Percentiles rank a stretch among this genome's conserved stretches.
Conservation (phyloP, 2,113 vertebrate genomes). For the Lipophrys pholis region DNA sequence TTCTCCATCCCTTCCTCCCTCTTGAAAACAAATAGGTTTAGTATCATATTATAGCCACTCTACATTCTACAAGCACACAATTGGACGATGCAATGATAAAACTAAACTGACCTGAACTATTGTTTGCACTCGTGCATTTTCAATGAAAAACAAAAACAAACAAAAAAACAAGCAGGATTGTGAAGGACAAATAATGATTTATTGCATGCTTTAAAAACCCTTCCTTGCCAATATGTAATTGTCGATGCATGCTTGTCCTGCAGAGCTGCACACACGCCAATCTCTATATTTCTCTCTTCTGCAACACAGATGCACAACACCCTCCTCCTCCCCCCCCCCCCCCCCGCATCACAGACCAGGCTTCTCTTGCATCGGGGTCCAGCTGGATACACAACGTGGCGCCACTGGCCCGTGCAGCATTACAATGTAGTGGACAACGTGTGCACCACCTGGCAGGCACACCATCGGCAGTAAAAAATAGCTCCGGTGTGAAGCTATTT, state of each 20-base stretch:
- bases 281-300: neutral
- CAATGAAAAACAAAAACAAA: too few species aligned
- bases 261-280: neutral
- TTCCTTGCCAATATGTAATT: too few species aligned
- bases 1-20: too few species aligned
- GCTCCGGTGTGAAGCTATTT: conserved; percentile 13
- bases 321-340: neutral
- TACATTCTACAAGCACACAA: too few species aligned
- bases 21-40: too few species aligned
- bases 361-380: conserved; percentile 7
- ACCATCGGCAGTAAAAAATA: conserved; percentile 37
- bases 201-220: too few species aligned
- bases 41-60: too few species aligned
- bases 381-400: neutral
- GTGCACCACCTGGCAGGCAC: neutral
- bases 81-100: too few species aligned
- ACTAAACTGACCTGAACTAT: too few species aligned
- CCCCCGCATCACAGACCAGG: neutral
- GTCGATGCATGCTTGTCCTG: neutral
- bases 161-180: too few species aligned
- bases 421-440: conserved; percentile 1
- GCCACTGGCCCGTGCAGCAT: conserved; percentile 2
- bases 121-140: too few species aligned
- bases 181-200: too few species aligned
- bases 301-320: neutral